Evolutionary conservation across 1,140 invertebrate genomes (phyloP).

Genomic region (Littorina saxatilis): DNA sequence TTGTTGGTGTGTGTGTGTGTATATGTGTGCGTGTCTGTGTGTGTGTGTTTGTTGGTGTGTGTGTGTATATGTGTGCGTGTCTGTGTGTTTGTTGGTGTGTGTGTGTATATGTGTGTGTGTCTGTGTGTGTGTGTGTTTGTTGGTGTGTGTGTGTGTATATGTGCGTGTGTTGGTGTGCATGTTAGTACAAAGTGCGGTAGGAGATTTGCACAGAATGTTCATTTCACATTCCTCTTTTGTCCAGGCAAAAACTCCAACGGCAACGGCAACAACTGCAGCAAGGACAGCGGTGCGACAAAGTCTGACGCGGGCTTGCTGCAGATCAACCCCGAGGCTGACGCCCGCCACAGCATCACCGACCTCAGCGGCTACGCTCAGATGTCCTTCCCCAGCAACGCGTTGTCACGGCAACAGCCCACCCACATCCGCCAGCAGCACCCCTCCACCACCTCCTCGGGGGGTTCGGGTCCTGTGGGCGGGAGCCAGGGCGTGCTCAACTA

Average conservation of each 20-base stretch:
- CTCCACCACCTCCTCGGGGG: not conserved
- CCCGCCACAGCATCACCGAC: conserved; percentile 49
- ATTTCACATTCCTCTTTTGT: no score
- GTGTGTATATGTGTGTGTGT: no score
- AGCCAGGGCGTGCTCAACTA: conserved; percentile 50
- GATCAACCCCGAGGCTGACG: conserved; percentile 6
- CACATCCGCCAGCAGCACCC: conserved; percentile 11
- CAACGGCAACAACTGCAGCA: not conserved
- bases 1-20: no score
- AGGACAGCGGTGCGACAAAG: not conserved
- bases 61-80: no score
- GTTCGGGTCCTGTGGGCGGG: not conserved
- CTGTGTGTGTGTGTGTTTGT: no score
- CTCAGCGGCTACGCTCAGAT: conserved; percentile 50
- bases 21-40: no score
- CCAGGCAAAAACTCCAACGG: not conserved
- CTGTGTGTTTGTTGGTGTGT: no score
- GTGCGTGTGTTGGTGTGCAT: no score
- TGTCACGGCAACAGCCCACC: conserved; percentile 5
- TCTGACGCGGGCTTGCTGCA: not conserved
- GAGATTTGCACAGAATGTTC: no score
- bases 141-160: no score
- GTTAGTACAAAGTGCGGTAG: no score
- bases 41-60: no score
- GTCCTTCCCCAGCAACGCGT: conserved; percentile 45